Evolutionary conservation across 2,888 invertebrate genomes (phyloP), one percentile per base, ranked within the genome.

Genomic region (Lymantria monacha): DNA sequence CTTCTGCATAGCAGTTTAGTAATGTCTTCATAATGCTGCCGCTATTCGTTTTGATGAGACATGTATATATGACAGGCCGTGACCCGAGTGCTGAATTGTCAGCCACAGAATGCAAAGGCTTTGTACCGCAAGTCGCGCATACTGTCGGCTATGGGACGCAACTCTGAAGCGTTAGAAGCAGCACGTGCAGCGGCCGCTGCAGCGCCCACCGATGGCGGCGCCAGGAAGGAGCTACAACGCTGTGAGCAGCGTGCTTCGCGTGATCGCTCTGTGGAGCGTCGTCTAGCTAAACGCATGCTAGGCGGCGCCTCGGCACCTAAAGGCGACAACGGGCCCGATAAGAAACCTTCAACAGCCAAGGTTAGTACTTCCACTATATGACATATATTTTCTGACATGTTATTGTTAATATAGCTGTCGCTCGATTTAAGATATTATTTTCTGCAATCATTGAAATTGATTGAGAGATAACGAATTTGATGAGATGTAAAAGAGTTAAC

Each of bases 51-150:
- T 22, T 3, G 5, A 22, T 22, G 22, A 22, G 22, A 22, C 22
- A 22, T 5, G 22, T 22, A 3, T 22, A 3, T 33, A 14, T 58
- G 58, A 0, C 93, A 94, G 81, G 96, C 97, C 9, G 95, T 98
- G 30, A 95, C 96, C 46, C 93, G 94, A 74, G 98, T 98, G 1
- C 87, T 98, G 11, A 92, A 94, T 57, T 95, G 96, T 72, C 96
- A 98, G 77, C 97, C 98, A 0, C 88, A 94, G 55, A 98, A 98
- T 88, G 95, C 97, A 0, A 98, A 98, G 83, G 98, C 98, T 0
- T 87, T 98, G 11, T 98, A 95, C 79, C 94, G 98, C 72, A 97
- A 97, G 52, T 79, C 88, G 0, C 85, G 87, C 46, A 91, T 92
- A 22, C 70, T 91, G 0, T 79, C 86, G 0, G 84, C 85, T 0